phyloP scores from a whole-genome alignment of 2,888 invertebrate species.

The Morpho helenor region DNA sequence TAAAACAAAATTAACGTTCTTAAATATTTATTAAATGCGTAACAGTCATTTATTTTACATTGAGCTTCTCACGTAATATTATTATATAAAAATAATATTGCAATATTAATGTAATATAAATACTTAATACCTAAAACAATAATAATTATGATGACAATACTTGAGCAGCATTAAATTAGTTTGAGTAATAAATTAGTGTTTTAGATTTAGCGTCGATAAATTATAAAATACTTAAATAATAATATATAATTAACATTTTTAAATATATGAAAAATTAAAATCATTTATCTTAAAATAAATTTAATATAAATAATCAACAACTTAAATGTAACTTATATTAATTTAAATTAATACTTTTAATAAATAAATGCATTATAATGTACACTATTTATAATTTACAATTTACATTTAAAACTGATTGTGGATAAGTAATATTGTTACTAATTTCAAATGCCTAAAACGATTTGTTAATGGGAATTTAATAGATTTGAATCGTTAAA shows the following conservation, averaged over 20 bases:
- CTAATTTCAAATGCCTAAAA: too few relatives aligned
- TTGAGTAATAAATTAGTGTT: too few relatives aligned
- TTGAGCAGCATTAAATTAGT: conserved; percentile 2
- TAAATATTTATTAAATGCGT: conserved; percentile 65
- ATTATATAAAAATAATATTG: conserved; percentile 8
- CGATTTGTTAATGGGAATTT: too few relatives aligned
- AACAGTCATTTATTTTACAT: conserved; percentile 38
- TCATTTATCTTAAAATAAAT: too few relatives aligned
- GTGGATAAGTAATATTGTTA: too few relatives aligned
- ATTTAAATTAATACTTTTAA: conserved; percentile 48
- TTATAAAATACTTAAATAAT: too few relatives aligned
- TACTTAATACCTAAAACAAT: conserved; percentile 1
- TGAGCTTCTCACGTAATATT: conserved; percentile 14
- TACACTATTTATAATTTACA: conserved; percentile 36
- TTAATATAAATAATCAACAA: conserved; percentile 17
- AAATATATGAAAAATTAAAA: too few relatives aligned
- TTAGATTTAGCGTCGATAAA: neutral
- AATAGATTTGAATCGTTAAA: too few relatives aligned
- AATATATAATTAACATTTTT: too few relatives aligned
- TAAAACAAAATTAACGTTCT: conserved; percentile 21
- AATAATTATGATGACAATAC: conserved; percentile 6
- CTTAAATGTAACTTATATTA: conserved; percentile 43
- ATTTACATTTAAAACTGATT: conserved; percentile 5
- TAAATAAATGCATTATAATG: conserved; percentile 65
- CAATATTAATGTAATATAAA: conserved; percentile 1